Percentiles rank a stretch among this genome's conserved stretches.
These are phyloP conservation scores for Amblyopsis rosae DNA, from an alignment of 2,113 vertebrate species.

Conservation along the genomic window DNA sequence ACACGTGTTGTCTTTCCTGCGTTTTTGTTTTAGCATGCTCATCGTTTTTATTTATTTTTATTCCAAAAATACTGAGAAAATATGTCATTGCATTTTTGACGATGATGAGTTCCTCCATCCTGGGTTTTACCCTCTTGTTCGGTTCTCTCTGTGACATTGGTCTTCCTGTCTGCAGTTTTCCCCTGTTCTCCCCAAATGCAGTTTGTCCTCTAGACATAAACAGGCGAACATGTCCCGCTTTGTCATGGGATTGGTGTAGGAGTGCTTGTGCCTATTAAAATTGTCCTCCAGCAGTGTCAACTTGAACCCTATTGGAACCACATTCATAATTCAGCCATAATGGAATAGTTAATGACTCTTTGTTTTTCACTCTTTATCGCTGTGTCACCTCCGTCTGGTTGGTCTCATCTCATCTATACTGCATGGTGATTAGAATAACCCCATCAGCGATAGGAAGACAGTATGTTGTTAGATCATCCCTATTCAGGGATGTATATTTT, in stretches of 20 bases:
- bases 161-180: neutral
- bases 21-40: neutral
- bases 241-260: slow-evolving; percentile 16
- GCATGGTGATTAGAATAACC: slow-evolving; percentile 48
- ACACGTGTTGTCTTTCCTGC: neutral
- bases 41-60: neutral
- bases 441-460: slow-evolving; percentile 50
- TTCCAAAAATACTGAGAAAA: neutral
- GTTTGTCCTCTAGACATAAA: slow-evolving; percentile 25
- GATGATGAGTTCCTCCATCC: too few relatives aligned
- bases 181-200: neutral
- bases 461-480: slow-evolving; percentile 45
- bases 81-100: too few relatives aligned
- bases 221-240: slow-evolving; percentile 13
- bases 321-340: slow-evolving; percentile 62
- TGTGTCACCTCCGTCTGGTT: slow-evolving; percentile 31
- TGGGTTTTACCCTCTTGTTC: too few relatives aligned
- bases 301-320: slow-evolving; percentile 37
- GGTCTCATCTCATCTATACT: slow-evolving; percentile 58
- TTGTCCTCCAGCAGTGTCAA: slow-evolving; percentile 41
- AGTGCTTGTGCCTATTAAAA: slow-evolving; percentile 14
- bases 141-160: too few relatives aligned
- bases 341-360: slow-evolving; percentile 63
- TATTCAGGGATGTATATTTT: slow-evolving; percentile 48
- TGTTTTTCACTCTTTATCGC: slow-evolving; percentile 48